phyloP scores from a whole-genome alignment of 2,113 vertebrate genomes.

The Struthidea cinerea region DNA sequence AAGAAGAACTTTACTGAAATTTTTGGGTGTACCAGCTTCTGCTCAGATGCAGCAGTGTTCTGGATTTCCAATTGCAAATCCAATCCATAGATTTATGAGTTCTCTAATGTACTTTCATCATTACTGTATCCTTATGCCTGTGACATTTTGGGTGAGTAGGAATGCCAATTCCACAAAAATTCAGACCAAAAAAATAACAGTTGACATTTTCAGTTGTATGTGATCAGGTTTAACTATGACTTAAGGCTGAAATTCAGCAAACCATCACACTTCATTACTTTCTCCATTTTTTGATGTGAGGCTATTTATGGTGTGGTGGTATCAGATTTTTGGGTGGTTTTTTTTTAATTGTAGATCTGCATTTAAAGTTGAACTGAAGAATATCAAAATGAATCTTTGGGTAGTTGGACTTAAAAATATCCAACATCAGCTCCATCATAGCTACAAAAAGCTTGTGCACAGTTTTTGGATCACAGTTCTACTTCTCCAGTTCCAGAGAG shows the following conservation, averaged over 20 bases:
- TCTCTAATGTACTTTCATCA: background rate
- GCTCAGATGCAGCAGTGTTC: background rate
- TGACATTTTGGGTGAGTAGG: background rate
- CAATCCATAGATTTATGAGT: background rate
- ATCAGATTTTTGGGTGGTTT: accelerated
- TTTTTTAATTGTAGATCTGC: background rate
- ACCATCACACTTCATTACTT: background rate
- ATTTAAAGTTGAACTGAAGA: background rate
- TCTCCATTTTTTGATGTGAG: background rate
- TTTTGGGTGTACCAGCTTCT: background rate
- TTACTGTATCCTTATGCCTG: background rate
- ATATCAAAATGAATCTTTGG: background rate
- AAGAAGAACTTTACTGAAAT: background rate
- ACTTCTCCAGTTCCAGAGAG: background rate
- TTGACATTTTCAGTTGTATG: background rate
- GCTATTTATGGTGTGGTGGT: background rate
- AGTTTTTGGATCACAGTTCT: background rate
- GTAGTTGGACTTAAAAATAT: background rate
- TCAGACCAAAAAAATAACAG: background rate
- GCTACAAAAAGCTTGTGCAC: background rate
- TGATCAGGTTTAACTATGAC: background rate
- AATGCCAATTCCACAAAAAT: background rate
- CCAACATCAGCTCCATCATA: background rate
- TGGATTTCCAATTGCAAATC: background rate
- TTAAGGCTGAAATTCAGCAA: background rate